phyloP scores from a whole-genome alignment of 2,888 invertebrate species.

The Diplazon laetatorius region DNA sequence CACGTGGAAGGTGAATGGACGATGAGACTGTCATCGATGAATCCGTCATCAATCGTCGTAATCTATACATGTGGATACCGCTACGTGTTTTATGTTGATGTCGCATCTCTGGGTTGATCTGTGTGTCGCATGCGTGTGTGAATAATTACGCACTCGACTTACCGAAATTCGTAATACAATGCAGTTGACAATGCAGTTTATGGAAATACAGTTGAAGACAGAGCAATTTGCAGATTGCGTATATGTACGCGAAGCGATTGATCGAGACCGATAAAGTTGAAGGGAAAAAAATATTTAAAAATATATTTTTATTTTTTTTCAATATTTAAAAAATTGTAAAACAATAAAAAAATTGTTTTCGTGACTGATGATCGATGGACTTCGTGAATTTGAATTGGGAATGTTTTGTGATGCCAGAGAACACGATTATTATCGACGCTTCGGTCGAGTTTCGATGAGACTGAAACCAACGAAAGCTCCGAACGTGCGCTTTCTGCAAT shows the following conservation, averaged over 20 bases:
- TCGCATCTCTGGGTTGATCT: background rate
- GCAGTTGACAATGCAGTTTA: too few relatives aligned
- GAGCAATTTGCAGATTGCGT: constrained; percentile 1
- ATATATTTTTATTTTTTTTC: too few relatives aligned
- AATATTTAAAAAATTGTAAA: background rate
- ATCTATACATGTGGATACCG: background rate
- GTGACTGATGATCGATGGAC: background rate
- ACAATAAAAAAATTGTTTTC: background rate
- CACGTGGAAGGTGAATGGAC: background rate
- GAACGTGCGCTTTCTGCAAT: constrained; percentile 44
- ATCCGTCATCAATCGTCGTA: background rate
- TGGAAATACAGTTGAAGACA: constrained; percentile 8
- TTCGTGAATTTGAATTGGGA: background rate
- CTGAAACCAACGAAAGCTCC: constrained; percentile 78
- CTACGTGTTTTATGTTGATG: constrained; percentile 1
- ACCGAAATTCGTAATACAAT: constrained; percentile 70
- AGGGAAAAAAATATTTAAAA: too few relatives aligned
- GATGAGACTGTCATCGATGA: background rate
- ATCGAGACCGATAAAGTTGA: too few relatives aligned
- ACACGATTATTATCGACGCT: constrained; percentile 49
- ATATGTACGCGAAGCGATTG: background rate
- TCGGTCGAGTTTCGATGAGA: constrained; percentile 71
- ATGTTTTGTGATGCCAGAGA: constrained; percentile 43
- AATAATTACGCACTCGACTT: constrained; percentile 69
- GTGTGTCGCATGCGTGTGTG: constrained; percentile 31